Percentiles rank a stretch among this genome's conserved stretches.
Evolutionary conservation across 2,113 vertebrate genomes (phyloP).

Genomic region (Hypocryptadius cinnamomeus): DNA sequence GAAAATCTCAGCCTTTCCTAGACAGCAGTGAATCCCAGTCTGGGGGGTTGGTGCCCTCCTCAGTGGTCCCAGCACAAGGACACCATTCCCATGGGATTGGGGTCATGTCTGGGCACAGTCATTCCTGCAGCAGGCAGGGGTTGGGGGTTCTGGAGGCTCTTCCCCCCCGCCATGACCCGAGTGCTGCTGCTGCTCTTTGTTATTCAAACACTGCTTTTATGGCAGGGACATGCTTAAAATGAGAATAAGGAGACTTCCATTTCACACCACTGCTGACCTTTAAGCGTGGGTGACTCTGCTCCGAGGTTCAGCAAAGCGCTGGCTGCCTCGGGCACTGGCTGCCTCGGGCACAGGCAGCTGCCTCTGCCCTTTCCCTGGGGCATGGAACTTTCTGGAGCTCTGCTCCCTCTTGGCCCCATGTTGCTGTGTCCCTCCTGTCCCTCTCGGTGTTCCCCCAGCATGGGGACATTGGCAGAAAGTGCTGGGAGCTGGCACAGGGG

Average conservation of each 20-base stretch:
- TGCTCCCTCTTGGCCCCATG: background rate
- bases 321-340: background rate
- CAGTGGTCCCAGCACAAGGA: background rate
- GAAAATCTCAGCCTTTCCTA: background rate
- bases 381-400: background rate
- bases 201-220: conserved; percentile 28
- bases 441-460: background rate
- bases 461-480: accelerated
- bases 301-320: background rate
- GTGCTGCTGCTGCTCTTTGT: background rate
- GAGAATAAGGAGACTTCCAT: conserved; percentile 44
- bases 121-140: background rate
- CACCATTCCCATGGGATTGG: accelerated
- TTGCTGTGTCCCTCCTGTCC: background rate
- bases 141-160: background rate
- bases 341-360: background rate
- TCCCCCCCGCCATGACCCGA: accelerated
- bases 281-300: background rate
- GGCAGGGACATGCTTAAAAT: conserved; percentile 31
- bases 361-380: background rate
- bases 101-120: background rate
- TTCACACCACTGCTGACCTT: conserved; percentile 44
- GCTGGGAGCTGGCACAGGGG: background rate
- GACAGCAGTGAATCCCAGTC: background rate
- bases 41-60: background rate